Evolutionary conservation across 2,113 vertebrate genomes (phyloP).

Genomic region (Grammomys dolichurus): DNA sequence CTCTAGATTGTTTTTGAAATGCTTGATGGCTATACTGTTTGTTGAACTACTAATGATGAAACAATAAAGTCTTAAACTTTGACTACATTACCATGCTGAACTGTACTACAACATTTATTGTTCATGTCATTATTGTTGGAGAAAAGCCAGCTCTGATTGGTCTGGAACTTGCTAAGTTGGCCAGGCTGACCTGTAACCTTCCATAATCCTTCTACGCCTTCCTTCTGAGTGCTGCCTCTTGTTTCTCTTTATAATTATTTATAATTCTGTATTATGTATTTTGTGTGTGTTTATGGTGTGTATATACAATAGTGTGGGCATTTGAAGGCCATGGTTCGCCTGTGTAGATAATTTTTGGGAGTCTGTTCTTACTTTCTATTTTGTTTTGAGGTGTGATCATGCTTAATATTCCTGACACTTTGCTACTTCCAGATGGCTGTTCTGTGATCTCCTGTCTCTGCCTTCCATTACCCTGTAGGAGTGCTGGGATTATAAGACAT

Average conservation of each 20-base stretch:
- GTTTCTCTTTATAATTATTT: neutral
- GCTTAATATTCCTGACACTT: neutral
- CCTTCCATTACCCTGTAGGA: neutral
- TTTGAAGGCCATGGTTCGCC: neutral
- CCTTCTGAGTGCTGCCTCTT: neutral
- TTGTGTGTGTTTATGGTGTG: neutral
- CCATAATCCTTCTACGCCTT: neutral
- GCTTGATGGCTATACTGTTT: neutral
- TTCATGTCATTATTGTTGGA: neutral
- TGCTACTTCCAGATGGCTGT: neutral
- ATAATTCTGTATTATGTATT: neutral
- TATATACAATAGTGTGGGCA: neutral
- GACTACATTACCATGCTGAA: neutral
- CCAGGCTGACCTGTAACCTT: neutral
- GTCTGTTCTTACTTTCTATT: neutral
- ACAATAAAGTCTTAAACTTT: neutral
- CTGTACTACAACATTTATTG: neutral
- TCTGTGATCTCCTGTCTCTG: neutral
- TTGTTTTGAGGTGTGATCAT: neutral
- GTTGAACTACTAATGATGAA: slow-evolving; percentile 15
- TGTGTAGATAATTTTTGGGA: neutral
- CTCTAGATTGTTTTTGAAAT: neutral
- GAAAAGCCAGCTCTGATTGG: neutral
- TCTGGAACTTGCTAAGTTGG: neutral
- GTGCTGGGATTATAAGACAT: neutral